Base-by-base conservation (phyloP, 2,797 vertebrate genomes). In the Chromobotia macracanthus region DNA sequence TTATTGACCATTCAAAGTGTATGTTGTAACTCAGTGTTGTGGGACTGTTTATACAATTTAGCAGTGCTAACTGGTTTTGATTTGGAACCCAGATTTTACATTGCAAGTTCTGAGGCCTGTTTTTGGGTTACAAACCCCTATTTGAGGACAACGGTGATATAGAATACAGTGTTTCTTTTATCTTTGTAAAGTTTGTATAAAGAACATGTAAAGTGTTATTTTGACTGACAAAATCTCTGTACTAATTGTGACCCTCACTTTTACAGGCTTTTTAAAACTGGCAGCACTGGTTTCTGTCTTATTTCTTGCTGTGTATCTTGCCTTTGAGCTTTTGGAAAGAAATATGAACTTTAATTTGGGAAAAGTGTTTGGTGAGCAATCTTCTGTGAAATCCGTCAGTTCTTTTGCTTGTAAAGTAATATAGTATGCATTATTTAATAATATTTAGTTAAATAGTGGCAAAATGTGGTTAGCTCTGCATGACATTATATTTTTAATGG, bases 291-390 rank as follows among this genome's bases (percentile, higher is more conserved):
- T 95, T 69, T 91, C 90, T 35, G 88, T 93, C n/a, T 95, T 96
- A 89, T 85, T 97, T 82, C 74, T 99, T n/a, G 95, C 89, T 0
- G 94, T 96, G 78, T 97, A 97, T 86, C 89, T 99, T 89, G 94
- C 94, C 77, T 95, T 96, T 83, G 95, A 99, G 87, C 93, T 99
- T 78, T 93, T 98, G 65, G 96, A 98, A 86, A 95, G 96, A 25
- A 96, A 96, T 89, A 90, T 93, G 88, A 95, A 97, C 82, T 91
- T 95, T 58, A 95, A 91, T 68, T 86, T 97, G 77, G 86, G 90
- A 75, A 91, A 86, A 69, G 80, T 95, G 18, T 94, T 97, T 79
- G 92, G 97, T 99, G 91, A 96, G 95, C n/a, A n/a, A n/a, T n/a
- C 18, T 58, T 28, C 4, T 41, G 35, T 58, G 16, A 72, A 5